These are phyloP conservation scores for Podiceps cristatus DNA, from an alignment of 2,113 vertebrate species.

Conservation along the genomic window DNA sequence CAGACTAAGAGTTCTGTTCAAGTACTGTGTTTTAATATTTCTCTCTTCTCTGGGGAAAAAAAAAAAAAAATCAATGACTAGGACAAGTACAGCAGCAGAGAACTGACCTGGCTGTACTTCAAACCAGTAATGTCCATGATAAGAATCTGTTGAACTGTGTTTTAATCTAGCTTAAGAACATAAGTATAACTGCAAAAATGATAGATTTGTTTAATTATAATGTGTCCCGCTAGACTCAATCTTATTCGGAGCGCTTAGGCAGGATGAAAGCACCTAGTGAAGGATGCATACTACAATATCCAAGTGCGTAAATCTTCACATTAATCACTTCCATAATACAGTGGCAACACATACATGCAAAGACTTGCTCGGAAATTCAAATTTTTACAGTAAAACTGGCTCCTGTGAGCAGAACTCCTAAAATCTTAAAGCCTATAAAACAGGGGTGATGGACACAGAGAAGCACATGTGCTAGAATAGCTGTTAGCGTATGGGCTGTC, in stretches of 20 bases:
- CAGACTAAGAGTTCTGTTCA: not conserved
- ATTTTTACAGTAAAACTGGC: not conserved
- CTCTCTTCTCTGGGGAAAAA: not conserved
- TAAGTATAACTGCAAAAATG: not conserved
- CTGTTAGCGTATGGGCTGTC: not conserved
- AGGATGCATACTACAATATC: not conserved
- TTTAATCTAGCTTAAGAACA: not conserved
- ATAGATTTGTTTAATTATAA: not conserved
- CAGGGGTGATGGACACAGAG: not conserved
- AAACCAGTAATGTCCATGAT: not conserved
- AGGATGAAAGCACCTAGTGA: not conserved
- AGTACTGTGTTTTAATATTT: not conserved
- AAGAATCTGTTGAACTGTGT: not conserved
- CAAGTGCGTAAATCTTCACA: not conserved
- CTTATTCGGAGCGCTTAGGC: not conserved
- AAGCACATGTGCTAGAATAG: not conserved
- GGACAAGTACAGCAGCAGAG: not conserved
- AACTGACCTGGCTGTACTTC: not conserved
- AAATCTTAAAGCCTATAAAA: not conserved
- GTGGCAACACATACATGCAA: not conserved
- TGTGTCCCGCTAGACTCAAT: not conserved
- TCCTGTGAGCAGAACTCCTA: not conserved
- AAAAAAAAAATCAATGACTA: not conserved
- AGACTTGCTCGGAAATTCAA: slow-evolving; percentile 17
- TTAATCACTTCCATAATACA: slow-evolving; percentile 1